These are phyloP conservation scores for Chauna torquata DNA, from an alignment of 2,113 vertebrate species.

Conservation along the genomic window DNA sequence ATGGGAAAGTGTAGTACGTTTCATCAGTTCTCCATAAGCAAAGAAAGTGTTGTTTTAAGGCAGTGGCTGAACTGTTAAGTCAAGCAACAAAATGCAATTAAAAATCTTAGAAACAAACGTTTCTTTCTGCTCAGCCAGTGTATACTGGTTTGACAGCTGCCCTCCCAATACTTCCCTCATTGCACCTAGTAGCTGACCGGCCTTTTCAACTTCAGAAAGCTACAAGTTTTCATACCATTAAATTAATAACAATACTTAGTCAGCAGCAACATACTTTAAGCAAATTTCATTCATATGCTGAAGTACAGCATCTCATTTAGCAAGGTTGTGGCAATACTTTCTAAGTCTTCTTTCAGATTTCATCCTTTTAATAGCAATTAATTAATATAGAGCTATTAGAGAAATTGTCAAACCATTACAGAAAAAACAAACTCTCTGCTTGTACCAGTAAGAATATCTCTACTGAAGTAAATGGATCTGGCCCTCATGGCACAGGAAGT, in stretches of 20 bases:
- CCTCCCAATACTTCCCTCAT: background rate
- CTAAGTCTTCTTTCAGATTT: background rate
- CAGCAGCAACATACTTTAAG: background rate
- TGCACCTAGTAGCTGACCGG: background rate
- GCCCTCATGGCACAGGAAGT: background rate
- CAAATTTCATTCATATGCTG: background rate
- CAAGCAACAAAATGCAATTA: slow-evolving; percentile 13
- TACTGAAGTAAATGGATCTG: background rate
- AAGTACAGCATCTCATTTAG: background rate
- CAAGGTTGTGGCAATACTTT: background rate
- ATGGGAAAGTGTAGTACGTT: slow-evolving; percentile 6
- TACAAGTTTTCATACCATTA: background rate
- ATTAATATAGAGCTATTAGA: background rate
- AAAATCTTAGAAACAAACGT: slow-evolving; percentile 18
- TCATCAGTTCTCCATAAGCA: background rate
- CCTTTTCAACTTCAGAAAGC: slow-evolving; percentile 11
- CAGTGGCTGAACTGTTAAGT: background rate
- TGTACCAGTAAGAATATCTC: background rate
- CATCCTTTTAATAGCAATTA: background rate
- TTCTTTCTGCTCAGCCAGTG: background rate
- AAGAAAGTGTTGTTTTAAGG: background rate
- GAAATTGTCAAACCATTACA: background rate
- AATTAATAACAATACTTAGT: background rate
- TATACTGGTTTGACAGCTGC: background rate
- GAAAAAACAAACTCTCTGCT: background rate